Percentiles rank a stretch among this genome's conserved stretches.
Evolutionary conservation across 2,113 vertebrate species (phyloP).

Genomic region (Poeciliopsis turrubarensis): DNA sequence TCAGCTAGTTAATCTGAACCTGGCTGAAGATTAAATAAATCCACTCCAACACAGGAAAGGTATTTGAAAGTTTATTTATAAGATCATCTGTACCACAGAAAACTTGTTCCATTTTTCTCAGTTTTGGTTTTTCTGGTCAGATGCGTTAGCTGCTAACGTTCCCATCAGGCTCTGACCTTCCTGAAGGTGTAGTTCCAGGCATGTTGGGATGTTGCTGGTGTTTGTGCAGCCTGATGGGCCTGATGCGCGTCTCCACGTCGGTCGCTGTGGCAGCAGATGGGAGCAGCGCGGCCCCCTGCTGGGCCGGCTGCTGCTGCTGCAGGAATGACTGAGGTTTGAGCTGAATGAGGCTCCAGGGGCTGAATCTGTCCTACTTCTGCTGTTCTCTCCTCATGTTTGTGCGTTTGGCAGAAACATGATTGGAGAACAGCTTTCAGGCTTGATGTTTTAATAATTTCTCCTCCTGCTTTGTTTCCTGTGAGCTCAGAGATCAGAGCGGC

Average conservation of each 20-base stretch:
- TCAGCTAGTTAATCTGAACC: no score
- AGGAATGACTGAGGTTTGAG: conserved; percentile 32
- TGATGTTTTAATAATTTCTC: not conserved
- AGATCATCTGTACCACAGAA: no score
- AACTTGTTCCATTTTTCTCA: no score
- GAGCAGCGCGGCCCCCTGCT: conserved; percentile 25
- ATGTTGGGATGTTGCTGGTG: not conserved
- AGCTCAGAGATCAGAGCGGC: not conserved
- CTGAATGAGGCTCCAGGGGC: conserved; percentile 32
- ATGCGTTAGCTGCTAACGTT: not conserved
- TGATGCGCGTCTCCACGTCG: conserved; percentile 21
- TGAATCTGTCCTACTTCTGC: conserved; percentile 40
- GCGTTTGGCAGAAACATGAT: no score
- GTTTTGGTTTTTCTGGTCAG: not conserved
- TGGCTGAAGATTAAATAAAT: no score
- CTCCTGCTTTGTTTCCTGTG: not conserved
- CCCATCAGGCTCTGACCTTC: not conserved
- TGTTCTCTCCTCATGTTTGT: not conserved
- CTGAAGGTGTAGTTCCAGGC: not conserved
- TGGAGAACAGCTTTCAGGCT: not conserved
- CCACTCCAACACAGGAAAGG: no score
- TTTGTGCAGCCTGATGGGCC: conserved; percentile 4
- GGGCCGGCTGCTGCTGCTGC: conserved; percentile 29
- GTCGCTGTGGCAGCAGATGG: conserved; percentile 4
- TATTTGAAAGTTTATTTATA: no score